Evolutionary conservation across 2,113 vertebrate genomes (phyloP).

Genomic region (Brienomyrus brachyistius): DNA sequence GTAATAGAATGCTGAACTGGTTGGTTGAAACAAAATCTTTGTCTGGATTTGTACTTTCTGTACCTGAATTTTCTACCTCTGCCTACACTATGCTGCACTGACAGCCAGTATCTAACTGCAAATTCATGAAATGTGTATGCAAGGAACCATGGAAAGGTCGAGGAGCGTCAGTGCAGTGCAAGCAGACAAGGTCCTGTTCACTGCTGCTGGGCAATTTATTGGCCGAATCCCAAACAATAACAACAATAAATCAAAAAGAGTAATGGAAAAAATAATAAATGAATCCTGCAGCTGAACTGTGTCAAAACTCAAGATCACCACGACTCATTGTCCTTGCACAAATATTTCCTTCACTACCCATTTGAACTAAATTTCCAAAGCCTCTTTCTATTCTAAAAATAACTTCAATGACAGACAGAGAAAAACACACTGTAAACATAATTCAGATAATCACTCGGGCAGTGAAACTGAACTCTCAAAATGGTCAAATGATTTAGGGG

Average conservation of each 20-base stretch:
- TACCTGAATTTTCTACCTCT: too few relatives aligned
- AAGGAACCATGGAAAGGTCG: not conserved
- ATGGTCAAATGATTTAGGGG: not conserved
- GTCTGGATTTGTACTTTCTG: too few relatives aligned
- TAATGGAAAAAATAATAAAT: not conserved
- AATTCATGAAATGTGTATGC: not conserved
- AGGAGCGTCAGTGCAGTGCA: not conserved
- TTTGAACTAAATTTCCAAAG: not conserved
- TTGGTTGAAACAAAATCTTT: too few relatives aligned
- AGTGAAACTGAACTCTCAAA: not conserved
- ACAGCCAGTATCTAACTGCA: not conserved
- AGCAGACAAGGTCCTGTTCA: not conserved
- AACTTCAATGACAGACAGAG: not conserved
- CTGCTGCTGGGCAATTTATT: not conserved
- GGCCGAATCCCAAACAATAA: not conserved
- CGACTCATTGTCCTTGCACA: not conserved
- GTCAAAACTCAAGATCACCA: not conserved
- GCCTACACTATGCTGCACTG: not conserved
- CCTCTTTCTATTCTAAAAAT: not conserved
- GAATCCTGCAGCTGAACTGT: not conserved
- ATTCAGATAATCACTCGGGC: not conserved
- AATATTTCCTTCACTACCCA: not conserved
- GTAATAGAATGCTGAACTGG: too few relatives aligned
- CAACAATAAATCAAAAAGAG: not conserved
- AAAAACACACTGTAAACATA: not conserved